Conservation (phyloP, 1,140 invertebrate species). For the Papilio glaucus region DNA sequence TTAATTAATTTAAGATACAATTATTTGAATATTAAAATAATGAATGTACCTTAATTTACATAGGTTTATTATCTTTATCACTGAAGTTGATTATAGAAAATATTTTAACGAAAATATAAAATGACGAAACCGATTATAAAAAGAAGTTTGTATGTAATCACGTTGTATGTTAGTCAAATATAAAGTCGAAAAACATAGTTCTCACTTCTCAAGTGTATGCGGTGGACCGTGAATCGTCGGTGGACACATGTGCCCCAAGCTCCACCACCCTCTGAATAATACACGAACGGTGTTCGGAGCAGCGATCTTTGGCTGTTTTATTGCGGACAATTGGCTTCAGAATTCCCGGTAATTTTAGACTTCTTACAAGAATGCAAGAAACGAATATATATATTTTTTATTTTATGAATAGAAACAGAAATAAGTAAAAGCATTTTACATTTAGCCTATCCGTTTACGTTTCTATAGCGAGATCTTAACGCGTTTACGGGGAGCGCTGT, state of each 20-base stretch:
- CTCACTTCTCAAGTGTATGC: slow-evolving; percentile 46
- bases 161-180: slow-evolving; percentile 36
- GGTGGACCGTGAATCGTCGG: slow-evolving; percentile 61
- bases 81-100: too few species aligned
- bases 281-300: slow-evolving; percentile 65
- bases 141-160: too few species aligned
- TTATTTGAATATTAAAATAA: too few species aligned
- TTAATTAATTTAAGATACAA: too few species aligned
- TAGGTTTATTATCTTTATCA: too few species aligned
- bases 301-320: slow-evolving; percentile 71
- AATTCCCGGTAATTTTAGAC: slow-evolving; percentile 47
- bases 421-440: slow-evolving; percentile 9
- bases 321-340: slow-evolving; percentile 70
- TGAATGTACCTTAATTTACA: too few species aligned
- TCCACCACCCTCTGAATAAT: slow-evolving; percentile 66
- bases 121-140: too few species aligned
- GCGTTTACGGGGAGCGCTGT: slow-evolving; percentile 55
- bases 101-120: too few species aligned
- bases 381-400: not conserved
- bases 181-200: slow-evolving; percentile 35
- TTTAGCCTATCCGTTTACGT: slow-evolving; percentile 18
- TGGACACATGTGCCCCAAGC: slow-evolving; percentile 68
- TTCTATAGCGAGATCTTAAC: slow-evolving; percentile 24
- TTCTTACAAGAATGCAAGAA: not conserved
- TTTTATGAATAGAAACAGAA: not conserved